phyloP scores from a whole-genome alignment of 2,888 invertebrate species.

The Coelopa pilipes region DNA sequence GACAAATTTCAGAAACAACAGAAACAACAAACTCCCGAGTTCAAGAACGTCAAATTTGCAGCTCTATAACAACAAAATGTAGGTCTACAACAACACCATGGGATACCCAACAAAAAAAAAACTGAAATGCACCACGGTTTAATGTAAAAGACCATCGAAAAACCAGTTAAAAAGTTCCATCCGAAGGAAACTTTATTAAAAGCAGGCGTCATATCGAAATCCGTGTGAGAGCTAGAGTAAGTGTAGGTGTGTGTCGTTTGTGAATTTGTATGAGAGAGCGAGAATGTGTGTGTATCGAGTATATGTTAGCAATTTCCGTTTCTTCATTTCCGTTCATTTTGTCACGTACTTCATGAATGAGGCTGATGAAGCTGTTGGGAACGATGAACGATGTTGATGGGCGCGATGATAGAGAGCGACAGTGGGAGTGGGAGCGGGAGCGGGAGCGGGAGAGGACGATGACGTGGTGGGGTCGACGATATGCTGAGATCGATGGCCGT shows the following conservation, averaged over 20 bases:
- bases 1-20: too few relatives aligned
- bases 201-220: neutral
- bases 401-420: neutral
- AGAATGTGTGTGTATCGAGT: conserved; percentile 2
- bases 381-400: conserved; percentile 6
- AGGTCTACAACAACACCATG: neutral
- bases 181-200: conserved; percentile 20
- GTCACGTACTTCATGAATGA: conserved; percentile 59
- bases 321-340: conserved; percentile 58
- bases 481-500: neutral
- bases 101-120: neutral
- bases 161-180: neutral
- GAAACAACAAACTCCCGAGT: too few relatives aligned
- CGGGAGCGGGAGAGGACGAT: neutral
- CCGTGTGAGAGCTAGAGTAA: conserved; percentile 2
- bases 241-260: conserved; percentile 11
- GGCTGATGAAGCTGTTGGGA: conserved; percentile 37
- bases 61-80: too few relatives aligned
- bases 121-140: too few relatives aligned
- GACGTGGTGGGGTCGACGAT: neutral
- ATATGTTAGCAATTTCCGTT: conserved; percentile 49
- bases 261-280: neutral
- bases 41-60: too few relatives aligned
- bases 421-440: neutral
- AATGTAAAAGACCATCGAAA: neutral